Conservation (phyloP, 2,888 invertebrate genomes). For the Lithophane leautieri region DNA sequence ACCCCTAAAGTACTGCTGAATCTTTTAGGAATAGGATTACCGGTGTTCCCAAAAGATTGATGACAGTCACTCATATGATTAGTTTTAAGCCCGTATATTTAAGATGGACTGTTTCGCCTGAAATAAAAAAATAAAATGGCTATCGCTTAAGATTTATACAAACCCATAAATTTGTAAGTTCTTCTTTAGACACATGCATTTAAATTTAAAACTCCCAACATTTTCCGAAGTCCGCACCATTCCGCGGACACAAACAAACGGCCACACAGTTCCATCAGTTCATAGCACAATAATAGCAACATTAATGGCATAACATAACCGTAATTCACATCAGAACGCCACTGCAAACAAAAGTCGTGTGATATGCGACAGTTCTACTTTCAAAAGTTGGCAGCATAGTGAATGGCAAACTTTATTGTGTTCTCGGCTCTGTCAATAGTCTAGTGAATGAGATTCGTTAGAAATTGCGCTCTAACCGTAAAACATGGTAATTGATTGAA, state of each 20-base stretch:
- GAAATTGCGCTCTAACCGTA: slow-evolving; percentile 45
- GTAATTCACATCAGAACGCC: slow-evolving; percentile 59
- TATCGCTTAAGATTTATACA: too few relatives aligned
- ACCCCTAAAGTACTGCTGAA: neutral
- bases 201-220: slow-evolving; percentile 15
- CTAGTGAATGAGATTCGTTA: slow-evolving; percentile 58
- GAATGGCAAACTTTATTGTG: slow-evolving; percentile 66
- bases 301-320: slow-evolving; percentile 63
- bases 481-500: slow-evolving; percentile 42
- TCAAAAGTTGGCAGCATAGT: slow-evolving; percentile 59
- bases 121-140: neutral
- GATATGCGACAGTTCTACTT: slow-evolving; percentile 60
- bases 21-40: too few relatives aligned
- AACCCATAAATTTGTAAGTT: neutral
- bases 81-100: too few relatives aligned
- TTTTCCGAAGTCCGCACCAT: slow-evolving; percentile 11
- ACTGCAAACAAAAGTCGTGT: slow-evolving; percentile 63
- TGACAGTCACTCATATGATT: too few relatives aligned
- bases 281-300: slow-evolving; percentile 50
- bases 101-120: neutral
- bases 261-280: slow-evolving; percentile 35
- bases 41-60: neutral
- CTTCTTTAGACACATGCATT: neutral
- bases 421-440: slow-evolving; percentile 59
- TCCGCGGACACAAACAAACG: slow-evolving; percentile 25